Evolutionary conservation across 2,113 vertebrate species (phyloP).

Genomic region (Myiozetetes cayanensis): DNA sequence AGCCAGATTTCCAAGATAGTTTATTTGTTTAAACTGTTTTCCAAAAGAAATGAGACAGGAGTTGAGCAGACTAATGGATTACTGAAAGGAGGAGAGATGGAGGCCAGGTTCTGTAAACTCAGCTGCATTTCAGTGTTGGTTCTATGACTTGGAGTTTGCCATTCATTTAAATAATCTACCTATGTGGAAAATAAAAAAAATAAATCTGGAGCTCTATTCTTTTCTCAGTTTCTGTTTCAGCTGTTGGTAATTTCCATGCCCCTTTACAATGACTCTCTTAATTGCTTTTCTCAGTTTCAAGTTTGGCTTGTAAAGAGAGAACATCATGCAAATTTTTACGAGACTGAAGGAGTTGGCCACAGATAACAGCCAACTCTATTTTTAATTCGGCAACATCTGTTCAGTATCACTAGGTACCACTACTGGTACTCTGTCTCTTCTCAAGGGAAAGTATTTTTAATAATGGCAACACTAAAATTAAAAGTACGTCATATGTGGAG

Average conservation of each 20-base stretch:
- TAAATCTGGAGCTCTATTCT: not conserved
- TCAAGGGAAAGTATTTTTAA: not conserved
- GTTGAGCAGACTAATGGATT: rapidly evolving
- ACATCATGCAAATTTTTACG: not conserved
- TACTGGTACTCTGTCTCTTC: not conserved
- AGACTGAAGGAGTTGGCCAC: not conserved
- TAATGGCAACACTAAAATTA: not conserved
- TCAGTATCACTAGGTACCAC: not conserved
- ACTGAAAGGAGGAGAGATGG: not conserved
- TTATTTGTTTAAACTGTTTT: not conserved
- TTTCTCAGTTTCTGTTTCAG: not conserved
- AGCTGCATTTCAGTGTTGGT: not conserved
- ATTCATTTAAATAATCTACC: not conserved
- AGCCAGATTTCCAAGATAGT: not conserved
- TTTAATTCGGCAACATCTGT: not conserved
- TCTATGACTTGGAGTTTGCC: not conserved
- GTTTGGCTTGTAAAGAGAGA: not conserved
- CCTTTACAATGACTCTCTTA: not conserved
- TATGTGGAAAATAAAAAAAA: not conserved
- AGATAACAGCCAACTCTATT: not conserved
- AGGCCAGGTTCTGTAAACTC: not conserved
- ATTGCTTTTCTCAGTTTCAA: not conserved
- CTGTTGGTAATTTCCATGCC: not conserved
- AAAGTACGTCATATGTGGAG: not conserved
- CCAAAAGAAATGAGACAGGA: not conserved